phyloP scores from a whole-genome alignment of 1,140 invertebrate genomes.

The Drosophila kurseongensis region DNA sequence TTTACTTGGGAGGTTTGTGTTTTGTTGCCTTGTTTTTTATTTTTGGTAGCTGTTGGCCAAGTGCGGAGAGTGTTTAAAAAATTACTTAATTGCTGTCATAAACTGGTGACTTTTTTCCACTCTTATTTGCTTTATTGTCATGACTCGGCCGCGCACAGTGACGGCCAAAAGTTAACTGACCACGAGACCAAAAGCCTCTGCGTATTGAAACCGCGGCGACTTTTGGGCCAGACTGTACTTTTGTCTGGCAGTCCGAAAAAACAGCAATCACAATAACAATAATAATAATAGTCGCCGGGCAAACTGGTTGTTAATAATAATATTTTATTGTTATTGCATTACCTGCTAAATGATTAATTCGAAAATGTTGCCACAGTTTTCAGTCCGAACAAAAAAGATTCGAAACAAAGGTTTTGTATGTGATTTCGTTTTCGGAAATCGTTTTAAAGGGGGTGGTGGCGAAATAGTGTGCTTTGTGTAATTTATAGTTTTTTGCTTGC shows the following conservation, averaged over 20 bases:
- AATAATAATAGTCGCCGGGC: slow-evolving; percentile 63
- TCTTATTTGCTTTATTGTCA: slow-evolving; percentile 53
- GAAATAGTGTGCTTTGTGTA: neutral
- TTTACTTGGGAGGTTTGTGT: slow-evolving; percentile 40
- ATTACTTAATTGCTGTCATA: slow-evolving; percentile 83
- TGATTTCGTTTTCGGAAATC: slow-evolving; percentile 4
- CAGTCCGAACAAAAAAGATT: neutral
- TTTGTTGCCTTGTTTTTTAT: neutral
- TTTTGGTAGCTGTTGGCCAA: slow-evolving; percentile 50
- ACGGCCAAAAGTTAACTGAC: slow-evolving; percentile 19
- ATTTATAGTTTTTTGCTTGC: no score
- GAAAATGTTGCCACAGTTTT: slow-evolving; percentile 51
- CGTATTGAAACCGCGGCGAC: neutral
- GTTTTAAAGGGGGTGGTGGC: neutral
- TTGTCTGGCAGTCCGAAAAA: slow-evolving; percentile 14
- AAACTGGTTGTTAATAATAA: slow-evolving; percentile 77
- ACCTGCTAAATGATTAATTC: slow-evolving; percentile 77
- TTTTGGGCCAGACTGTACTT: slow-evolving; percentile 44
- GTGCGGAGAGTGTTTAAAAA: slow-evolving; percentile 76
- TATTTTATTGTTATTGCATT: slow-evolving; percentile 80
- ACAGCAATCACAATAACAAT: slow-evolving; percentile 39
- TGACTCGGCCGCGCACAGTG: slow-evolving; percentile 50
- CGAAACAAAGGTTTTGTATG: slow-evolving; percentile 1
- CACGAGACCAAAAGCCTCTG: neutral
- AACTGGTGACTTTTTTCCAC: slow-evolving; percentile 63